Conservation (phyloP, 1,140 invertebrate genomes). For the Magallana gigas region DNA sequence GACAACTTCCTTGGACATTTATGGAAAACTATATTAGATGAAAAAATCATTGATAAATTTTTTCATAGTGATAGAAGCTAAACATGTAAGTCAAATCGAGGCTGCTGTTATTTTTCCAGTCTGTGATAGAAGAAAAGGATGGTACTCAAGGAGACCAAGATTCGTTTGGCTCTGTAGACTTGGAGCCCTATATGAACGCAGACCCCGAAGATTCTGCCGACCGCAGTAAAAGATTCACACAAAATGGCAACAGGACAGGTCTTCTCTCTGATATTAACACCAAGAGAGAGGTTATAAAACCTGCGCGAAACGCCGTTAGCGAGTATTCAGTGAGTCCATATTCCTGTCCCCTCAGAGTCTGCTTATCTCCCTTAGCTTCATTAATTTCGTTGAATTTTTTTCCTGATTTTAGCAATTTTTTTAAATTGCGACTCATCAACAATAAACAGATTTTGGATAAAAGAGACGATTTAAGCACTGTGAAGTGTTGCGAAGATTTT, state of each 20-base stretch:
- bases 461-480: no score
- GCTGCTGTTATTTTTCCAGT: constrained; percentile 36
- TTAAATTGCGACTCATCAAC: no score
- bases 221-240: constrained; percentile 30
- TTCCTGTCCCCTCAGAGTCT: constrained; percentile 3
- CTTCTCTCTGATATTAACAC: constrained; percentile 13
- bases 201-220: neutral
- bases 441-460: no score
- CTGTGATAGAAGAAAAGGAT: constrained; percentile 11
- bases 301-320: constrained; percentile 31
- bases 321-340: constrained; percentile 33
- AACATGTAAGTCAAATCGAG: neutral
- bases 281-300: constrained; percentile 3
- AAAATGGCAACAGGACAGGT: constrained; percentile 33
- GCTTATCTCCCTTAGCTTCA: neutral
- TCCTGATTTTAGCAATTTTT: no score
- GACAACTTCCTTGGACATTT: no score
- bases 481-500: no score
- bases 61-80: no score
- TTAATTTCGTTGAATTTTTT: neutral
- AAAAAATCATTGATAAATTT: no score
- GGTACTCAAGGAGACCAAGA: constrained; percentile 51
- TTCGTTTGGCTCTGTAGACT: constrained; percentile 64
- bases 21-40: no score
- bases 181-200: constrained; percentile 63